Conservation (phyloP, 2,797 vertebrate genomes). For the Ispidina lecontei region DNA sequence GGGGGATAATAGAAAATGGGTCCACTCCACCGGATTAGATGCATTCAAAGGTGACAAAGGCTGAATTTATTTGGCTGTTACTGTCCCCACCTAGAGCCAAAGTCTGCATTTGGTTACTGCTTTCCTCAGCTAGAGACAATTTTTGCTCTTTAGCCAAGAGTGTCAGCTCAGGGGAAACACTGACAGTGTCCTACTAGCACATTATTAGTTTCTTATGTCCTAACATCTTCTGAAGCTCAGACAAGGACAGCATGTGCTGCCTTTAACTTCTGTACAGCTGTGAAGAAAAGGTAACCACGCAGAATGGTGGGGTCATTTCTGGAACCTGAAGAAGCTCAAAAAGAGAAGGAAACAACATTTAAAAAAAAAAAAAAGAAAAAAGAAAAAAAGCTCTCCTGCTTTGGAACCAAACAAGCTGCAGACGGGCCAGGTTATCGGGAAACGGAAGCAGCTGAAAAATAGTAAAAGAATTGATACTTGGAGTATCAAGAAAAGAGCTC, state of each 20-base stretch:
- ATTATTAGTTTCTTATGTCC: background rate
- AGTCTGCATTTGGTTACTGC: background rate
- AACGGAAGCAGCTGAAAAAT: background rate
- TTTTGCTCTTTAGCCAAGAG: background rate
- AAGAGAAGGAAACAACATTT: background rate
- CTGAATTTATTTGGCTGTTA: background rate
- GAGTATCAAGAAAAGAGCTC: background rate
- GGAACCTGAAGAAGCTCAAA: background rate
- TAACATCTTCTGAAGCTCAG: background rate
- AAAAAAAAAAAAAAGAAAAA: background rate
- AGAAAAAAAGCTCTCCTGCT: background rate
- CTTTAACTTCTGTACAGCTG: background rate
- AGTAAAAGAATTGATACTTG: background rate
- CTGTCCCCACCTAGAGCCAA: background rate
- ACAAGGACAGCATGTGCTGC: accelerated
- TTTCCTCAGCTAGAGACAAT: background rate
- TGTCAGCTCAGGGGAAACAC: background rate
- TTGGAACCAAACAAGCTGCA: background rate
- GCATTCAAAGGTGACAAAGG: background rate
- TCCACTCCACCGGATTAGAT: background rate
- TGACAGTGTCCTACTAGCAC: background rate
- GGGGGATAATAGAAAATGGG: background rate
- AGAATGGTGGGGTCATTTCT: background rate
- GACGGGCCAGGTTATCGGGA: background rate
- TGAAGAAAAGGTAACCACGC: accelerated